Base-by-base conservation (phyloP, 2,888 invertebrate genomes). In the Brachypalpus laphriformis region DNA sequence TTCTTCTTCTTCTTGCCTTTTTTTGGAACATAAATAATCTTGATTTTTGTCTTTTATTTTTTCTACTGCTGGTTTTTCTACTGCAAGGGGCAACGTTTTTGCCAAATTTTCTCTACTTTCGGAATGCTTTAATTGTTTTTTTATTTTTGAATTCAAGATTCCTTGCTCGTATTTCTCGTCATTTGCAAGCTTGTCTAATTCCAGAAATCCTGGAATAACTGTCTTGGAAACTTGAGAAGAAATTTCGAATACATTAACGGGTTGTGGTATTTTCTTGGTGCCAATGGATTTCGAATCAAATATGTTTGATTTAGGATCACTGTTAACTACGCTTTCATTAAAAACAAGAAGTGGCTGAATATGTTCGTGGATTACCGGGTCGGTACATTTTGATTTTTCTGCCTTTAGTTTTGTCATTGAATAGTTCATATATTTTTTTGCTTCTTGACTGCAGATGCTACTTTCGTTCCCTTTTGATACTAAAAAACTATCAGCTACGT, bases 301-400 rank as follows among this genome's bases (percentile, higher is more conserved):
- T 25, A 14, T 3, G 2, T 31, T n/a, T 16, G 40, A 11, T 2
- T 63, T 49, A 3, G 9, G 8, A 0, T 7, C 14, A 31, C 47
- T 9, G 0, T 6, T 6, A 25, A 1, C 1, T 18, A 68, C 11
- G 11, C 25, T 45, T 3, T 61, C 54, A 45, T 61, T 71, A 28
- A 71, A 77, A n/a, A 56, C 8, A 1, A 80, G 47, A 8, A 80
- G 16, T 0, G 78, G 78, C 42, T 80, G 78, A 22, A 80, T 80
- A 18, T 66, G 71, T 49, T 80, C 78, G 14, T 80, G 45, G 16
- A 80, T 34, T 8, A 80, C 31, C 4, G 56, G 28, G 11, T 37
- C 34, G 6, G 37, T 56, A 7, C 2, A 14, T 8, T 61, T 16
- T 14, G 45, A 34, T 11, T 7, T 22, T 37, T 72, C 72, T 0